Conservation (phyloP, 2,113 vertebrate genomes). For the Leucoraja erinaceus region DNA sequence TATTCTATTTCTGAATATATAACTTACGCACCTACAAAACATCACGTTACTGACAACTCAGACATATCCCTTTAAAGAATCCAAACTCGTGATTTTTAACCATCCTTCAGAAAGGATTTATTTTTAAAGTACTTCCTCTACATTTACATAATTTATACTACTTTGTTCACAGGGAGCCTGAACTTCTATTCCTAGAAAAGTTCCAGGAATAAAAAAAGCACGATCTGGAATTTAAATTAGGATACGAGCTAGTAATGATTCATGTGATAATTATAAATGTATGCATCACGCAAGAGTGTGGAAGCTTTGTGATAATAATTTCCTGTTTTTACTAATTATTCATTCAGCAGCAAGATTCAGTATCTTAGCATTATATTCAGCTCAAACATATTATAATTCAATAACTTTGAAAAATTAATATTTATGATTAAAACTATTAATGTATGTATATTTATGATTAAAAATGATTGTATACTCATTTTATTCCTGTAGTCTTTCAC, state of each 20-base stretch:
- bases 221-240: neutral
- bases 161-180: neutral
- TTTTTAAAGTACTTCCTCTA: neutral
- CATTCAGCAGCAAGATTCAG: neutral
- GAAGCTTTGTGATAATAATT: neutral
- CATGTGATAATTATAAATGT: neutral
- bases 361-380: neutral
- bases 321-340: neutral
- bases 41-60: neutral
- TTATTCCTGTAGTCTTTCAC: neutral
- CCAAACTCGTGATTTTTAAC: neutral
- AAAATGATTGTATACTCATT: neutral
- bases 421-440: neutral
- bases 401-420: neutral
- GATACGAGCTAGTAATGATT: neutral
- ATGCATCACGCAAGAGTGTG: neutral
- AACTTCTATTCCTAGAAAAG: neutral
- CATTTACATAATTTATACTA: neutral
- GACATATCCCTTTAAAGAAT: neutral
- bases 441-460: too few species aligned
- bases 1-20: neutral
- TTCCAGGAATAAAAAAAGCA: neutral
- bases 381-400: neutral
- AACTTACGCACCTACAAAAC: neutral
- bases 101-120: neutral